These are phyloP conservation scores for Ammodytes dubius DNA, from an alignment of 2,113 vertebrate genomes.

Conservation along the genomic window DNA sequence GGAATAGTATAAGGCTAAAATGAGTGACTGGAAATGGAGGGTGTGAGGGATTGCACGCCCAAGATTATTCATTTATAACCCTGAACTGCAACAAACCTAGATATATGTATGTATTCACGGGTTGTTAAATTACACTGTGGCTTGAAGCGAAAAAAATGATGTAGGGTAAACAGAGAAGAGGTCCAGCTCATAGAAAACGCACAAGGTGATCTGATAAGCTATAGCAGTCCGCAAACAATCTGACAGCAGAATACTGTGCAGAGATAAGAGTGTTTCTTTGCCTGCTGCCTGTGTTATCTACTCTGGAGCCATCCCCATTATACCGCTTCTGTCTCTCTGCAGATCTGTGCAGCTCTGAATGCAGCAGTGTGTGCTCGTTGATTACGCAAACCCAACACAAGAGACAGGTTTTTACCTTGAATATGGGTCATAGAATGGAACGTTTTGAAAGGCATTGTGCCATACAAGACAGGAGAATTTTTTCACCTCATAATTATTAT, in stretches of 20 bases:
- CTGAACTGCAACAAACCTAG: constrained; percentile 2
- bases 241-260: constrained; percentile 56
- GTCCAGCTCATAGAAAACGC: constrained; percentile 56
- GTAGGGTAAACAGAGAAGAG: constrained; percentile 40
- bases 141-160: constrained; percentile 7
- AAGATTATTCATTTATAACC: constrained; percentile 1
- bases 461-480: background rate
- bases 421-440: background rate
- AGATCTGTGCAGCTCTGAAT: constrained; percentile 16
- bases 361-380: constrained; percentile 1
- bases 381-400: constrained; percentile 1
- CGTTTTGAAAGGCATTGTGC: background rate
- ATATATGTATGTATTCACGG: background rate
- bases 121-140: background rate
- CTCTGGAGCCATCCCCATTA: constrained; percentile 59
- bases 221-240: constrained; percentile 46
- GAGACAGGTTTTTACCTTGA: background rate
- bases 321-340: constrained; percentile 40
- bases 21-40: constrained; percentile 22
- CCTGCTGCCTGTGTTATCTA: constrained; percentile 66
- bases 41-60: constrained; percentile 21
- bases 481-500: background rate
- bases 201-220: constrained; percentile 62
- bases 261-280: constrained; percentile 66
- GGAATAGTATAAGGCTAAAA: constrained; percentile 31